A percentile compares a stretch with the other conserved stretches of the same genome.
Evolutionary conservation across 2,797 vertebrate genomes (phyloP).

Genomic region (Sitta carolinensis): DNA sequence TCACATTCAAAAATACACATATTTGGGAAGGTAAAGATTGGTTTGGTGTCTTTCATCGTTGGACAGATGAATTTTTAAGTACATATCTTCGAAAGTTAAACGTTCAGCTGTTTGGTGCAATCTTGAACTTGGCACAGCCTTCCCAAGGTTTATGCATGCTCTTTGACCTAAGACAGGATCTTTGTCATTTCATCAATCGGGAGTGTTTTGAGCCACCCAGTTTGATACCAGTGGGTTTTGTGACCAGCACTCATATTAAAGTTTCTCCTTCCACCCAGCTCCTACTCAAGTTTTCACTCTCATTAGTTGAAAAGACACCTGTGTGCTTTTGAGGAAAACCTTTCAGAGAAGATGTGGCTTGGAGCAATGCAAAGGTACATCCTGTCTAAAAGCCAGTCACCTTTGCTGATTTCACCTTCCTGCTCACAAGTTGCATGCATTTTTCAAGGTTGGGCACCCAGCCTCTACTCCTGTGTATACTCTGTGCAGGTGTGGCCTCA

Average conservation of each 20-base stretch:
- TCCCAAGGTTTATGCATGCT: neutral
- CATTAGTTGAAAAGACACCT: accelerated
- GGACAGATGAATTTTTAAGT: neutral
- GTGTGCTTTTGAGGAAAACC: accelerated
- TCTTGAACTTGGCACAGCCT: neutral
- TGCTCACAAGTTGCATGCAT: too few species aligned
- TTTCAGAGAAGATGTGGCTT: accelerated
- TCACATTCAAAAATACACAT: neutral
- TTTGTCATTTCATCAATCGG: accelerated
- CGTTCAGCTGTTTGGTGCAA: neutral
- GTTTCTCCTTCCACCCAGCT: neutral
- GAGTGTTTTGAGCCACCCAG: neutral
- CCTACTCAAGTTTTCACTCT: accelerated
- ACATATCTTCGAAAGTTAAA: neutral
- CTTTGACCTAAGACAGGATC: neutral
- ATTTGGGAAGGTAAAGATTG: neutral
- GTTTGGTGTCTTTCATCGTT: neutral
- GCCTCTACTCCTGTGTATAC: neutral
- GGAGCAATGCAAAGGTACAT: accelerated
- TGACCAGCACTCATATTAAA: accelerated
- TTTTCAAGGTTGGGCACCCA: accelerated
- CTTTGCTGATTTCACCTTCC: neutral
- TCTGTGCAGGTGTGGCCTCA: neutral
- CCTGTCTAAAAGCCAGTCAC: neutral
- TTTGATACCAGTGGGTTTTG: neutral